Conservation (phyloP, 2,888 invertebrate genomes). For the Dichetophora obliterata region DNA sequence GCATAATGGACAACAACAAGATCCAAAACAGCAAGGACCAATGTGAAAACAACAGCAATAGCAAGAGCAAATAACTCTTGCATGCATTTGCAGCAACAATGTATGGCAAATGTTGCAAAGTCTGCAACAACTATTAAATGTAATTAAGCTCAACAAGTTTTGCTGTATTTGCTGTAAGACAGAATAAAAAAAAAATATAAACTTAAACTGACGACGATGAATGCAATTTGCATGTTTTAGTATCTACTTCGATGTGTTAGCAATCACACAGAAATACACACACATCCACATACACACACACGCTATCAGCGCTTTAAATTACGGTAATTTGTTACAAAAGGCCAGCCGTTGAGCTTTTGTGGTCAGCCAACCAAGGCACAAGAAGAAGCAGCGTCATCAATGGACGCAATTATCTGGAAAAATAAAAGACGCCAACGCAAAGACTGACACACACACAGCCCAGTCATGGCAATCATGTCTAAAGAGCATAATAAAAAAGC, state of each 20-base stretch:
- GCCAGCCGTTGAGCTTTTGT: conserved; percentile 6
- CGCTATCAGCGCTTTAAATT: conserved; percentile 19
- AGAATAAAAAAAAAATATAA: background rate
- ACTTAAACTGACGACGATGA: conserved; percentile 29
- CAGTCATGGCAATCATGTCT: background rate
- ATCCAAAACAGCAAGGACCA: background rate
- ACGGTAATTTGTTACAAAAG: conserved; percentile 29
- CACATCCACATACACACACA: background rate
- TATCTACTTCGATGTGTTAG: conserved; percentile 2
- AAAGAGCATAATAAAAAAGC: conserved; percentile 8
- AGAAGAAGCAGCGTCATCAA: conserved; percentile 8
- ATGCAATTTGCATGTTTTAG: conserved; percentile 45
- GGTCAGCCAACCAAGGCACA: conserved; percentile 4
- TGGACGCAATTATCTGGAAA: conserved; percentile 30
- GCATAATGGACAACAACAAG: background rate
- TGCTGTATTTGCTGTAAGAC: background rate
- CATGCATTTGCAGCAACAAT: background rate
- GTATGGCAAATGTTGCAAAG: conserved; percentile 2
- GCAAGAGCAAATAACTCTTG: background rate
- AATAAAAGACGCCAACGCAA: conserved; percentile 11
- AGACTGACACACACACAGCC: background rate
- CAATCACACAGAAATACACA: conserved; percentile 12
- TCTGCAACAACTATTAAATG: conserved; percentile 38
- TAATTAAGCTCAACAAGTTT: conserved; percentile 37
- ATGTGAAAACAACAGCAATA: background rate